Base-by-base conservation (phyloP, 2,797 vertebrate genomes). In the Gallinago solitaria region DNA sequence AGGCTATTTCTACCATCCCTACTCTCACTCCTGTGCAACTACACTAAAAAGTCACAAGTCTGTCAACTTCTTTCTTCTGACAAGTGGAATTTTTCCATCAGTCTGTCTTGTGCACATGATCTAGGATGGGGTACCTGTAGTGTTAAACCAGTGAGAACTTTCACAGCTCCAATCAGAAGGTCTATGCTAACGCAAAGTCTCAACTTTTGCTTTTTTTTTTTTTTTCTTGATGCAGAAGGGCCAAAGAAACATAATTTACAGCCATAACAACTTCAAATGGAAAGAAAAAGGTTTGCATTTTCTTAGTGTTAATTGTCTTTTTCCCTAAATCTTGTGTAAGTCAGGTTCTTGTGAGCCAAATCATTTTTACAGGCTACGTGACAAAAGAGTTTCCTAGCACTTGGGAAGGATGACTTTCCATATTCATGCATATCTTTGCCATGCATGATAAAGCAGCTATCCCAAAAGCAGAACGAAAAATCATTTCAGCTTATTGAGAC, bases 1-100 rank as follows among this genome's bases (percentile, higher is more conserved):
- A 90, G 86, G 65, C 86, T 95, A 11, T 83, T 95, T 94, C 88
- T 50, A 90, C 90, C 78, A 75, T 57, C 67, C 74, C 75, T 68
- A 77, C 83, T 89, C 71, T 81, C 45, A 78, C 76, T 93, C 56
- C 68, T 11, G 27, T 3, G 11, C 45, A 82, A 67, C 77, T 89
- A 70, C 75, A 73, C 65, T 77, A 71, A 18, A 91, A 90, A 94
- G 56, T 51, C 86, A 75, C 39, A 76, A 92, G 53, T 27, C 21
- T 59, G 74, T 76, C 93, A 92, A 79, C 21, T 70, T 77, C 67
- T 82, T 68, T 60, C 45, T 45, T 56, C 63, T 86, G 90, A 87
- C 51, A 81, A 76, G 41, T 15, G 13, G 61, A 90, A 61, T 87
- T 75, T 89, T 87, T 74, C 64, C 54, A 50, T 47, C 61, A 47